Conservation (phyloP, 2,888 invertebrate species). For the Brachyptera risi region DNA sequence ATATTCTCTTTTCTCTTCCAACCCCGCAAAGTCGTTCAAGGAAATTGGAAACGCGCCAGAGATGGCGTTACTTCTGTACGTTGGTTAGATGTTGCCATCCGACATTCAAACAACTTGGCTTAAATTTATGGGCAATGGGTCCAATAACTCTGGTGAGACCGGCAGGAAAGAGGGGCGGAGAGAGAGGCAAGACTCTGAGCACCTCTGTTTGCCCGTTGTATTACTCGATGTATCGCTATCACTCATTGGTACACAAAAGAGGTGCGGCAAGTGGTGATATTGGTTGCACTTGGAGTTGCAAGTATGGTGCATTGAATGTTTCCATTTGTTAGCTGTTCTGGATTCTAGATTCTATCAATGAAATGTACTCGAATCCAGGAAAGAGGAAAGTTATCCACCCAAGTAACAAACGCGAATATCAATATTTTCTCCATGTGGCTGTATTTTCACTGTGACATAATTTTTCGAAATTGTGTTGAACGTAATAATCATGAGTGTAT, state of each 20-base stretch:
- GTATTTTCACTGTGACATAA: too few species aligned
- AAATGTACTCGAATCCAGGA: too few species aligned
- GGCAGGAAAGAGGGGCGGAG: background rate
- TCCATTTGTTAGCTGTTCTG: too few species aligned
- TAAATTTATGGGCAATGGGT: constrained; percentile 27
- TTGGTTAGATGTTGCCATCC: constrained; percentile 23
- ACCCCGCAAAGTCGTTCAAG: constrained; percentile 21
- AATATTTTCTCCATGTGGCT: too few species aligned
- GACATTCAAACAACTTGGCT: constrained; percentile 29
- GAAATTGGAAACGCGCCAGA: constrained; percentile 29
- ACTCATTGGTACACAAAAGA: constrained; percentile 18
- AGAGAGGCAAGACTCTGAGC: background rate
- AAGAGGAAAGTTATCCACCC: too few species aligned
- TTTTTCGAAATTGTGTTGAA: too few species aligned
- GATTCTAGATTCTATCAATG: too few species aligned
- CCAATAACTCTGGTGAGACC: constrained; percentile 25
- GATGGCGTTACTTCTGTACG: background rate
- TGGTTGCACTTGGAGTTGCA: background rate
- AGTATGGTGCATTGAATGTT: constrained; percentile 1
- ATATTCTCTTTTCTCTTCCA: background rate
- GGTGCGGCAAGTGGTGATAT: too few species aligned
- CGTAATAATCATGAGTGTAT: too few species aligned
- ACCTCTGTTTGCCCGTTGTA: constrained; percentile 4
- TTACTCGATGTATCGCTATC: constrained; percentile 1
- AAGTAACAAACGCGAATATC: too few species aligned